Conservation (phyloP, 2,888 invertebrate genomes). For the Eumerus sabulonum region DNA sequence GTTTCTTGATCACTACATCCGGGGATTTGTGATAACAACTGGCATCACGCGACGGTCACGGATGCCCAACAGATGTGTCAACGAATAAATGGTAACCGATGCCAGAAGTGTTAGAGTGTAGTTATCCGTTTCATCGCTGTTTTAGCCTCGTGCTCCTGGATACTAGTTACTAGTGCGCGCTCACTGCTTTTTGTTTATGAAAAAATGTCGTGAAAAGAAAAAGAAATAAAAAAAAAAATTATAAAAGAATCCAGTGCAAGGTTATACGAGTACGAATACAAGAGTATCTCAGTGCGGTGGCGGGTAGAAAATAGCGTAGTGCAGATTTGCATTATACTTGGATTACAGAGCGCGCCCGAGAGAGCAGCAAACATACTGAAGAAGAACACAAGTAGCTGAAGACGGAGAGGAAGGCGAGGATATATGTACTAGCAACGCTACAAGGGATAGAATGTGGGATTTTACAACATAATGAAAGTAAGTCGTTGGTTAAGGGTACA, state of each 20-base stretch:
- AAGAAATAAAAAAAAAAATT: neutral
- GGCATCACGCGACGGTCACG: conserved; percentile 17
- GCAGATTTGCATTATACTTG: conserved; percentile 60
- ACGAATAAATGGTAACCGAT: conserved; percentile 20
- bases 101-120: conserved; percentile 39
- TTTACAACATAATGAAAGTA: conserved; percentile 68
- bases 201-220: too few relatives aligned
- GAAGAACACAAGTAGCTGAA: neutral
- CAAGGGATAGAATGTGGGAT: conserved; percentile 65
- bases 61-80: neutral
- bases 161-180: conserved; percentile 61
- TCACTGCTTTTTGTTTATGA: conserved; percentile 17
- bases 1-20: conserved; percentile 33
- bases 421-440: conserved; percentile 20
- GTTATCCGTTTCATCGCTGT: conserved; percentile 9
- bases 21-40: conserved; percentile 23
- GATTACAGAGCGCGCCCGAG: conserved; percentile 56
- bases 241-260: conserved; percentile 62
- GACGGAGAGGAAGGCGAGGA: conserved; percentile 20
- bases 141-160: conserved; percentile 28
- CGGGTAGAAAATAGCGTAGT: conserved; percentile 24
- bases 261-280: conserved; percentile 19
- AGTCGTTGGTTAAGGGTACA: conserved; percentile 37
- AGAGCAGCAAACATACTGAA: conserved; percentile 35
- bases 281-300: conserved; percentile 16